Percentiles rank a stretch among this genome's conserved stretches.
phyloP scores from a whole-genome alignment of 2,113 vertebrate species.

The Alethe castanea region DNA sequence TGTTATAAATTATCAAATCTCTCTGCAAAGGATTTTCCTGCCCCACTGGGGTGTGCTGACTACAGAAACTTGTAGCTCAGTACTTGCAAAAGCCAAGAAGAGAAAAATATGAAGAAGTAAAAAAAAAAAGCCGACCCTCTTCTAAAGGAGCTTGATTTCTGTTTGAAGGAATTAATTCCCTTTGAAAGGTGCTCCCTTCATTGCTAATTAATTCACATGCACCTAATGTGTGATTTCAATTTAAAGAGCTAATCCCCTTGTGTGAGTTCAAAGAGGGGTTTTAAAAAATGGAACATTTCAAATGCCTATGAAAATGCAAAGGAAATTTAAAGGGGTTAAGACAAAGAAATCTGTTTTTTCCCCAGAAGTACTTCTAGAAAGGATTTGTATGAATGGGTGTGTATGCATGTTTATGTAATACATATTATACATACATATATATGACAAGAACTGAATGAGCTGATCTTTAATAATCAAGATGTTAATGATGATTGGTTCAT shows the following conservation, averaged over 20 bases:
- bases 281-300: not conserved
- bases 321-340: not conserved
- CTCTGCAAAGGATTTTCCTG: not conserved
- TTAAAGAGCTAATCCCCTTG: constrained; percentile 2
- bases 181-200: not conserved
- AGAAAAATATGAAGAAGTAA: not conserved
- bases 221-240: constrained; percentile 10
- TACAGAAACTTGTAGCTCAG: not conserved
- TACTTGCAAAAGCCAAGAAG: not conserved
- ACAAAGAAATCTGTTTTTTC: not conserved
- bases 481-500: not conserved
- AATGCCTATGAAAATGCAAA: not conserved
- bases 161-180: not conserved
- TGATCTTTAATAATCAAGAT: not conserved
- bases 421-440: not conserved
- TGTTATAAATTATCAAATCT: not conserved
- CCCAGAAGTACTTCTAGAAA: not conserved
- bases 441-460: not conserved
- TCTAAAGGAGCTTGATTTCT: not conserved
- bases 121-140: not conserved
- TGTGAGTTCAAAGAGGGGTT: not conserved
- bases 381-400: not conserved
- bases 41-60: not conserved
- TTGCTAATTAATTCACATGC: constrained; percentile 10
- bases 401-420: not conserved